phyloP scores from a whole-genome alignment of 1,140 invertebrate species.

The Pectinophora gossypiella region DNA sequence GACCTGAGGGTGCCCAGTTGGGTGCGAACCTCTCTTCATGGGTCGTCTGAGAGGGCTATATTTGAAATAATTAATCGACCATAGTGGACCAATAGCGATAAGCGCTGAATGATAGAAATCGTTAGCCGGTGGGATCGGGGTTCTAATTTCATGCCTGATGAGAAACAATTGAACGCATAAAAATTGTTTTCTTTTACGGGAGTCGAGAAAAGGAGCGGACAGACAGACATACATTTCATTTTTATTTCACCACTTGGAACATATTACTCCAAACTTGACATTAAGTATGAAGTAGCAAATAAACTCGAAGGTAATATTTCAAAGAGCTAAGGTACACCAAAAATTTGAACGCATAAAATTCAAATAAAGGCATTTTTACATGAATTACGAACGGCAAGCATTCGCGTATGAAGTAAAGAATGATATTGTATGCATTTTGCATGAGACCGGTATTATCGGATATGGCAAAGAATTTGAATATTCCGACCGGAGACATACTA shows the following conservation, averaged over 20 bases:
- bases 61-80: too few species aligned
- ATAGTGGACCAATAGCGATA: too few species aligned
- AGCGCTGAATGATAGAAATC: too few species aligned
- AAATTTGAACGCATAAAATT: conserved; percentile 60
- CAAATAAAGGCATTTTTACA: conserved; percentile 64
- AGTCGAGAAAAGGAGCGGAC: too few species aligned
- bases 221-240: background rate
- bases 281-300: conserved; percentile 6
- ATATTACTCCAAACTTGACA: conserved; percentile 8
- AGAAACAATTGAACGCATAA: too few species aligned
- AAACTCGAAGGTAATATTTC: conserved; percentile 18
- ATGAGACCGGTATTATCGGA: conserved; percentile 64
- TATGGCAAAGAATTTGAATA: conserved; percentile 64
- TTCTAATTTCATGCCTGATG: too few species aligned
- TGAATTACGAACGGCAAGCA: conserved; percentile 60
- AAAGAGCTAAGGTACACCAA: conserved; percentile 26
- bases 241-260: background rate
- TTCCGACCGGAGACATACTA: conserved; percentile 37
- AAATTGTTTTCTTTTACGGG: too few species aligned
- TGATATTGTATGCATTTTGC: conserved; percentile 70
- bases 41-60: too few species aligned
- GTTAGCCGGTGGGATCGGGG: too few species aligned
- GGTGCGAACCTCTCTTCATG: too few species aligned
- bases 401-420: conserved; percentile 64
- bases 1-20: too few species aligned